A percentile compares a stretch with the other conserved stretches of the same genome.
phyloP scores from a whole-genome alignment of 2,888 invertebrate genomes.

The Schizotus pectinicornis region DNA sequence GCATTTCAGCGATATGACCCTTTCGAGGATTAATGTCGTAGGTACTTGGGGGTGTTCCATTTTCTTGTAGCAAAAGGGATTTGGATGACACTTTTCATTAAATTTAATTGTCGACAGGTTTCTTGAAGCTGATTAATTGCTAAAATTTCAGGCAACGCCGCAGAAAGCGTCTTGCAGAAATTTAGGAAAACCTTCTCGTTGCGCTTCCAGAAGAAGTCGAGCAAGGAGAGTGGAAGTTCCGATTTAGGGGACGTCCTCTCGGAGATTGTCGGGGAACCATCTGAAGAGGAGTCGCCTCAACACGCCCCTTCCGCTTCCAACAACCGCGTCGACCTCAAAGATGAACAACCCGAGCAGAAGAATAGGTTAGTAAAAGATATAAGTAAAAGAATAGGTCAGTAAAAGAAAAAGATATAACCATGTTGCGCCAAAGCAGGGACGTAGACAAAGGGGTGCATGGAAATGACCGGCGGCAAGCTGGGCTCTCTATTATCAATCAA shows the following conservation, averaged over 20 bases:
- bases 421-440: too few relatives aligned
- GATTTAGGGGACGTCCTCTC: slow-evolving; percentile 55
- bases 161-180: slow-evolving; percentile 71
- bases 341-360: slow-evolving; percentile 53
- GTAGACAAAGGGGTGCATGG: too few relatives aligned
- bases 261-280: slow-evolving; percentile 50
- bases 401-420: too few relatives aligned
- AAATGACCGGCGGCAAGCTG: too few relatives aligned
- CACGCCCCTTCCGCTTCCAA: slow-evolving; percentile 46
- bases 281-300: slow-evolving; percentile 55
- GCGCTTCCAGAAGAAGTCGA: slow-evolving; percentile 63
- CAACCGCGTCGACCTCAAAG: slow-evolving; percentile 36
- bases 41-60: neutral
- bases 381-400: neutral
- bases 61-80: neutral
- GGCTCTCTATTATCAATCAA: too few relatives aligned
- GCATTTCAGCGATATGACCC: neutral
- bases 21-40: neutral
- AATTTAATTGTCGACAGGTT: neutral
- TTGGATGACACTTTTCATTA: neutral
- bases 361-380: slow-evolving; percentile 46
- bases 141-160: slow-evolving; percentile 38
- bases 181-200: slow-evolving; percentile 73
- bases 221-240: slow-evolving; percentile 57
- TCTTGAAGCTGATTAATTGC: neutral